A percentile compares a stretch with the other conserved stretches of the same genome.
phyloP scores from a whole-genome alignment of 1,140 invertebrate genomes.

The Drosophila sucinea region DNA sequence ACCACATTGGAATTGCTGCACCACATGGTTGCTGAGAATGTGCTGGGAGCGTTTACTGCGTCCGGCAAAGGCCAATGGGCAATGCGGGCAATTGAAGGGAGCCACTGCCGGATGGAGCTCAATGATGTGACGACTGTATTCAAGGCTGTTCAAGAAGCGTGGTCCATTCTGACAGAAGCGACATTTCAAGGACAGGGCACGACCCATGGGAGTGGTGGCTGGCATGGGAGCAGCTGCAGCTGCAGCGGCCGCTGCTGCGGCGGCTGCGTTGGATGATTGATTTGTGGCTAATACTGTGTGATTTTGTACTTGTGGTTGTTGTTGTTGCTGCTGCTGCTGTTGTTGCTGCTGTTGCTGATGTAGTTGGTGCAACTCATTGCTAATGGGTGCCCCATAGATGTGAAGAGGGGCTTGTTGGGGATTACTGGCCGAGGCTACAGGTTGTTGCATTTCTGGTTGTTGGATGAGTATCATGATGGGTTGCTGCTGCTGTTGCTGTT shows the following conservation, averaged over 20 bases:
- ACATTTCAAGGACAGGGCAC: constrained; percentile 58
- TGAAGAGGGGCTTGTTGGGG: constrained; percentile 70
- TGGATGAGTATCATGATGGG: constrained; percentile 75
- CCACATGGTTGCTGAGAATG: constrained; percentile 66
- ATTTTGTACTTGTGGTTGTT: constrained; percentile 47
- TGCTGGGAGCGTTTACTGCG: constrained; percentile 72
- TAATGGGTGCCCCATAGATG: constrained; percentile 38
- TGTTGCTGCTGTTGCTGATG: constrained; percentile 32
- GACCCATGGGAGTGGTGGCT: constrained; percentile 39
- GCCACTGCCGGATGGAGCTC: constrained; percentile 71
- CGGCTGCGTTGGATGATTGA: constrained; percentile 19
- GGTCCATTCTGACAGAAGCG: constrained; percentile 79
- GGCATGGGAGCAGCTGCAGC: constrained; percentile 50
- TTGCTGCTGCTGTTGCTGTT: constrained; percentile 50
- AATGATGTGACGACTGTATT: constrained; percentile 77
- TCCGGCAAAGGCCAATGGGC: constrained; percentile 62
- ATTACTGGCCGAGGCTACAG: constrained; percentile 65
- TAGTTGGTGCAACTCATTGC: constrained; percentile 46
- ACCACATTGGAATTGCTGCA: constrained; percentile 74
- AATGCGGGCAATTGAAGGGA: constrained; percentile 76
- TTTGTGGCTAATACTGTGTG: constrained; percentile 54
- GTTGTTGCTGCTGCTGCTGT: constrained; percentile 23
- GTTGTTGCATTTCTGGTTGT: constrained; percentile 60
- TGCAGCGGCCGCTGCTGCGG: constrained; percentile 39
- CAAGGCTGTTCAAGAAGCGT: constrained; percentile 71